These are phyloP conservation scores for Heliconius himera DNA, from an alignment of 1,140 invertebrate species.

Conservation along the genomic window DNA sequence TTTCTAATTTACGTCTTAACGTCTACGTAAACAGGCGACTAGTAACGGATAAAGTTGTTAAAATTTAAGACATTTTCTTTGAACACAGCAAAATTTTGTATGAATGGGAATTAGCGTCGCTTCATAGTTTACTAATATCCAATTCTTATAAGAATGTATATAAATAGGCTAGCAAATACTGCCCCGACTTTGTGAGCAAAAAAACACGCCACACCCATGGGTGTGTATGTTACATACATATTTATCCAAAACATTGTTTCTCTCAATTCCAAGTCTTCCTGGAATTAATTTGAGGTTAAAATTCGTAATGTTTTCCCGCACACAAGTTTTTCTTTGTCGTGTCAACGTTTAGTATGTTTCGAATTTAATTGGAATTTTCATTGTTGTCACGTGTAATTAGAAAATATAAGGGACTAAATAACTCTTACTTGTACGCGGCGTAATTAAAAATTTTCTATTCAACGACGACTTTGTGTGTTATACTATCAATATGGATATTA, in stretches of 20 bases:
- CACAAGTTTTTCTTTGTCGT: conserved; percentile 55
- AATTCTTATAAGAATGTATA: no score
- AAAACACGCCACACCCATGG: background rate
- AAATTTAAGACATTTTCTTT: no score
- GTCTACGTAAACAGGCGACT: no score
- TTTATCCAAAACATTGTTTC: conserved; percentile 23
- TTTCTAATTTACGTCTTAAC: no score
- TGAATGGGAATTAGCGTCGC: no score
- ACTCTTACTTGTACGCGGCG: conserved; percentile 55
- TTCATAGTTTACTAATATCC: no score
- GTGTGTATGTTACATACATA: conserved; percentile 4
- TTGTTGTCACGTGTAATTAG: conserved; percentile 78
- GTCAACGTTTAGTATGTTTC: conserved; percentile 66
- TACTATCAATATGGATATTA: conserved; percentile 26
- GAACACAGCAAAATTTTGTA: no score
- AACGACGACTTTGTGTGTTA: conserved; percentile 1
- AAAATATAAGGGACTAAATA: conserved; percentile 66
- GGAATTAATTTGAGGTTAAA: conserved; percentile 51
- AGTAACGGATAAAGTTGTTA: no score
- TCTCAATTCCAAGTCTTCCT: conserved; percentile 36
- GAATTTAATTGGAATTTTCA: conserved; percentile 77
- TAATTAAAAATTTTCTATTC: conserved; percentile 58
- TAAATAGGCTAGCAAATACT: background rate
- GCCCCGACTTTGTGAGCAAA: background rate
- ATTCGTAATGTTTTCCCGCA: conserved; percentile 54